Base-by-base conservation (phyloP, 2,888 invertebrate genomes). In the Caenorhabditis virilis region DNA sequence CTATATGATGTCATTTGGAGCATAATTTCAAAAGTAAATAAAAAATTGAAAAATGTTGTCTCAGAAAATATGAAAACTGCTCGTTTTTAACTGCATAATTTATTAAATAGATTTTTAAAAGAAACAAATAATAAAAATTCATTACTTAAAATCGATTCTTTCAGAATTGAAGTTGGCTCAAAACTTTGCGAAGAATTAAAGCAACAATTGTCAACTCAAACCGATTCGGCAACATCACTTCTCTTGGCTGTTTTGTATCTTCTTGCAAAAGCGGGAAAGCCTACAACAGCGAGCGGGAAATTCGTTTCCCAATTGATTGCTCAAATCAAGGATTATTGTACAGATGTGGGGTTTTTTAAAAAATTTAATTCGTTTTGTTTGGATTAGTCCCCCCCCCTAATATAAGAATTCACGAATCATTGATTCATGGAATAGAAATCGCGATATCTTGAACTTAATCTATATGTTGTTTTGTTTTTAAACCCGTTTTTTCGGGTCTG, bases 221-320 rank as follows among this genome's bases (percentile, higher is more conserved):
- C 49, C 13, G 70, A 70, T 2, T 60, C 69, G 20, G 73, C 73
- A 0, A 56, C 69, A 2, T 30, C 54, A 13, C 60, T 73, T 5
- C 53, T 73, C 2, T 47, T 69, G 1, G 26, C 45, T 15, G 63
- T 73, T 9, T 62, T 73, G 7, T 54, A 62, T 43, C 38, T 70
- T 18, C 26, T 65, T 0, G 68, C 70, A 15, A 49, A 61, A 30
- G 39, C 42, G 13, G 68, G 61, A n/a, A 46, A 51, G 22, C 69
- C 73, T 7, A 63, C 56, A 38, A 59, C 62, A 0, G 93, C 93
- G 15, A 94, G 95, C 25, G 97, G 97, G 0, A 89, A 92, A 83
- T 93, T 93, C 85, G 92, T 97, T 13, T 89, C 92, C 0, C 87
- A 89, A 30, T 53, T 78, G 18, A 52, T 77, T 39, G 45, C 59